Evolutionary conservation across 2,797 vertebrate genomes (phyloP).

Genomic region (Pipistrellus pygmaeus): DNA sequence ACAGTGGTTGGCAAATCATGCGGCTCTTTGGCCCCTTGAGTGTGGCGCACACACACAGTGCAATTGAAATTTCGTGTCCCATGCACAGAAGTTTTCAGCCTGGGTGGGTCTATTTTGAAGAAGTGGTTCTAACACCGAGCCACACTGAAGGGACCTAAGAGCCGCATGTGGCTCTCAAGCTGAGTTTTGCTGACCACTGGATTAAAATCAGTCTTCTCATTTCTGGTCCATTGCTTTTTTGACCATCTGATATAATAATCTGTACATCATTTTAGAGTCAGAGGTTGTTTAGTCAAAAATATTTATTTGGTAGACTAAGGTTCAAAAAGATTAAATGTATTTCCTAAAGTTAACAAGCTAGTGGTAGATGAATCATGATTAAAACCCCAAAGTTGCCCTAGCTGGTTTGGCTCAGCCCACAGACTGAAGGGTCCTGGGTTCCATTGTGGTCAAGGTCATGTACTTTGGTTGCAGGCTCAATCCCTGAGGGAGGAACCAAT

Average conservation of each 20-base stretch:
- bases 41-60: too few species aligned
- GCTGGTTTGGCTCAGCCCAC: neutral
- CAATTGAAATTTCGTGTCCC: too few species aligned
- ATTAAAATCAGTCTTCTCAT: slow-evolving; percentile 1
- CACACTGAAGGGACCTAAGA: too few species aligned
- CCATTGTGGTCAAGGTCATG: neutral
- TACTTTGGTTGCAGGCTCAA: neutral
- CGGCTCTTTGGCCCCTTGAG: too few species aligned
- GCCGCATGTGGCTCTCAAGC: too few species aligned
- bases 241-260: neutral
- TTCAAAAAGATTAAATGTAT: slow-evolving; percentile 15
- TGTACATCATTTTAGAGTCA: neutral
- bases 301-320: neutral
- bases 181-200: too few species aligned
- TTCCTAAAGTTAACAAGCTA: slow-evolving; percentile 40
- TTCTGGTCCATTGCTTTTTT: slow-evolving; percentile 22
- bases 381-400: neutral
- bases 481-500: neutral
- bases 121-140: too few species aligned
- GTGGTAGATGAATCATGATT: neutral
- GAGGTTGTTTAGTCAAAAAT: slow-evolving; percentile 1
- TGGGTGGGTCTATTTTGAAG: too few species aligned
- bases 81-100: too few species aligned
- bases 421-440: neutral
- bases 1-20: too few species aligned